A percentile compares a stretch with the other conserved stretches of the same genome.
Conservation (phyloP, 2,888 invertebrate genomes). For the Phortica magna region DNA sequence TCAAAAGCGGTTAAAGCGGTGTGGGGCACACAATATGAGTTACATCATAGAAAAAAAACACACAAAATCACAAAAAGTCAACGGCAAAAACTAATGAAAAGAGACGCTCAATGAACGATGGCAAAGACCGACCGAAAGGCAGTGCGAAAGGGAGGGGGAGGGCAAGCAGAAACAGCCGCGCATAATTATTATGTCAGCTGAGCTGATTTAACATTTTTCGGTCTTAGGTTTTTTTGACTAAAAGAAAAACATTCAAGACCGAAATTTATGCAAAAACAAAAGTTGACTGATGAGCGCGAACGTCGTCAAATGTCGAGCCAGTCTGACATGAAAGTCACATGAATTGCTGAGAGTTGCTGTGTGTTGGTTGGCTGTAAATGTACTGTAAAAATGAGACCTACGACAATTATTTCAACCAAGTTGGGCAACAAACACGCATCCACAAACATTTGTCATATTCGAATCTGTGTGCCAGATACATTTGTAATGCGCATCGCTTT, state of each 20-base stretch:
- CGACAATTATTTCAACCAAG: conserved; percentile 54
- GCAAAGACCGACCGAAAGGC: conserved; percentile 39
- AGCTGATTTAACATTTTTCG: conserved; percentile 36
- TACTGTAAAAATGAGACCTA: conserved; percentile 54
- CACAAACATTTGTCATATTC: neutral
- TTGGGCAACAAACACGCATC: neutral
- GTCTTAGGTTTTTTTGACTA: conserved; percentile 34
- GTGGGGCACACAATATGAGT: conserved; percentile 39
- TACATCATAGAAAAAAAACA: conserved; percentile 53
- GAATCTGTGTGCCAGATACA: neutral
- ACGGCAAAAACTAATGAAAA: conserved; percentile 41
- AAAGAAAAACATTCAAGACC: conserved; percentile 40
- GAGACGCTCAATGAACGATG: conserved; percentile 54
- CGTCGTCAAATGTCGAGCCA: neutral
- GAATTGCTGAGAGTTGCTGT: neutral
- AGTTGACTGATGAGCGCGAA: neutral
- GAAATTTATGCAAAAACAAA: conserved; percentile 34
- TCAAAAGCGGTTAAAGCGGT: conserved; percentile 28
- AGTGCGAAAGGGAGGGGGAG: neutral
- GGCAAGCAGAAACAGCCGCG: conserved; percentile 33
- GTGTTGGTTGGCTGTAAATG: neutral
- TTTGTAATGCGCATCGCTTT: neutral
- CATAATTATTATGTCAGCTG: conserved; percentile 70
- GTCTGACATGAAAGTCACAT: conserved; percentile 33
- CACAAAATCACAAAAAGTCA: neutral